Evolutionary conservation across 2,888 invertebrate genomes (phyloP), one percentile per base, ranked within the genome.

Genomic region (Drosophila neutralis): DNA sequence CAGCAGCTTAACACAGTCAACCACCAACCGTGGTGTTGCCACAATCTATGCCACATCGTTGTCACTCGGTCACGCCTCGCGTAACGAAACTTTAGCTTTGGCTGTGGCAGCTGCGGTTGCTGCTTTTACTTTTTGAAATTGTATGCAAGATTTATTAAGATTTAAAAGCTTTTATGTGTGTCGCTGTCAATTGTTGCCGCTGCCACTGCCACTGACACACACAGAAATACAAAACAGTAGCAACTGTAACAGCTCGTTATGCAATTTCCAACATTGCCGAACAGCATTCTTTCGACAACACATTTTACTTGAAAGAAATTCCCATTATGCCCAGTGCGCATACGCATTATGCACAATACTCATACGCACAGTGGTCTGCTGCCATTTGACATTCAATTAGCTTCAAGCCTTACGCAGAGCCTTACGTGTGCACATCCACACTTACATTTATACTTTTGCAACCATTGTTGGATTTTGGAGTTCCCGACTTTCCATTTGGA

Each of bases 91-190:
- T 76, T 76, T 42, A 61, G 56, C 66, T 59, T 69, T 61, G 59
- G 56, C 71, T 67, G 31, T n/a, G 45, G 45, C 29, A 73, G 59
- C 52, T 36, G 48, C 48, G 36, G 70, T 64, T 68, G 65, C 57
- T 71, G 65, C 71, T 81, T 83, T 77, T 85, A 77, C 71, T 83
- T 86, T 88, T 85, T 76, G 71, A 83, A 88, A 88, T 90, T 88
- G 83, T 90, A 87, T 87, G 90, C 90, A 87, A 87, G 90, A 87
- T 87, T 87, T 87, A 87, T 87, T 90, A 87, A 87, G 87, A 87
- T 88, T 90, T 87, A 90, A 87, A 87, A 87, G 87, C 87, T 90
- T 87, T 90, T 87, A 83, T 87, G 74, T 90, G 87, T 87, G 89
- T 76, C 75, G 65, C 90, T 81, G 87, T 83, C 90, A 86, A 88